Base-by-base conservation (phyloP, 2,113 vertebrate species). In the Misgurnus anguillicaudatus region DNA sequence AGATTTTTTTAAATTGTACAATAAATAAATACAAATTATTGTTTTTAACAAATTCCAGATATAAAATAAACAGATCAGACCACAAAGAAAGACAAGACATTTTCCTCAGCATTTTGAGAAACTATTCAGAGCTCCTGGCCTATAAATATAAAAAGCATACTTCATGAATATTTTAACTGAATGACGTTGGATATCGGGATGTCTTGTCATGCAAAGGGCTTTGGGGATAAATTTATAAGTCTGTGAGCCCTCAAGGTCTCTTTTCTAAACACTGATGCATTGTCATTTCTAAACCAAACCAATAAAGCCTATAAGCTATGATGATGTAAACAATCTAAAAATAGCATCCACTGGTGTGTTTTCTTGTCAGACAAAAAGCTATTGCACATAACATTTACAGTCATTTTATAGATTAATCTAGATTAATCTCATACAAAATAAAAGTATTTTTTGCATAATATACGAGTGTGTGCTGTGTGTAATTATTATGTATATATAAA, bases 141-240 rank as follows among this genome's bases (percentile, higher is more conserved):
- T 48, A 24, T 48, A 19, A 19, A 67, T 67, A 68, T 48, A 14
- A 21, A 68, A 68, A 48, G 6, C n/a, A 24, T 68, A 42, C 14
- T 48, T 47, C 42, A 68, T 48, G 11, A 48, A 48, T 68, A 68
- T 48, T 57, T 68, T 31, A 68, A 68, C 19, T 16, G 13, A 48
- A 24, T 31, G 6, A 48, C 0, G 19, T 13, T 66, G 41, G 42
- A 68, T 42, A 41, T 62, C 13, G 36, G 47, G 47, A 48, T 57
- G 5, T 57, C 53, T 19, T 19, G 17, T 57, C 17, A 57, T 57
- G 6, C 51, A 13, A 57, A 55, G 7, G 17, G 53, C 53, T n/a
- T 16, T 45, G n/a, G 14, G 10, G 11, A 13, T 51, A 16, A 10
- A 13, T 11, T 51, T 14, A 47, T 48, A 48, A 4, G 47, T 48